Conservation (phyloP, 2,113 vertebrate genomes). For the Plectropomus leopardus region DNA sequence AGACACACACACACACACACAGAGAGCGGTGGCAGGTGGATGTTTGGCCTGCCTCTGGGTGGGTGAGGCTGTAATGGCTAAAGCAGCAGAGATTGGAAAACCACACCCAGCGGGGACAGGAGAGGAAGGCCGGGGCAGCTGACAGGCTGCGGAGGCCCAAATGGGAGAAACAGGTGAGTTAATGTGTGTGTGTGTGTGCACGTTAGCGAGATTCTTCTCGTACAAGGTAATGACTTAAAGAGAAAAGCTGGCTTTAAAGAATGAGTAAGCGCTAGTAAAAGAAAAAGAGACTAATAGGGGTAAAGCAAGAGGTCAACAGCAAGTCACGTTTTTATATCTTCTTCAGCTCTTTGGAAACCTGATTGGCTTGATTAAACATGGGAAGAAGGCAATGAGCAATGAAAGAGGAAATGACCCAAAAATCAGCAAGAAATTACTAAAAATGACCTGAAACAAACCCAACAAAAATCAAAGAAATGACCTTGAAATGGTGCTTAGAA, state of each 20-base stretch:
- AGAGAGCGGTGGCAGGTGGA: slow-evolving; percentile 54
- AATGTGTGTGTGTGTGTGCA: slow-evolving; percentile 15
- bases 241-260: slow-evolving; percentile 46
- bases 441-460: no score
- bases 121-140: slow-evolving; percentile 59
- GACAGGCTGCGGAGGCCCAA: slow-evolving; percentile 38
- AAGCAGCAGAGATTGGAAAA: slow-evolving; percentile 76
- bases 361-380: no score
- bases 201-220: slow-evolving; percentile 49
- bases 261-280: slow-evolving; percentile 54
- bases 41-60: slow-evolving; percentile 39
- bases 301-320: slow-evolving; percentile 51
- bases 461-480: no score
- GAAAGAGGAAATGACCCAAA: no score
- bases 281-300: slow-evolving; percentile 41
- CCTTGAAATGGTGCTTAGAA: no score
- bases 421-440: no score
- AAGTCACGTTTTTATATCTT: slow-evolving; percentile 36
- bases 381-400: no score
- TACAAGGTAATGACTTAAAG: slow-evolving; percentile 52
- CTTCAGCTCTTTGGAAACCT: no score
- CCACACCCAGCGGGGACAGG: slow-evolving; percentile 66
- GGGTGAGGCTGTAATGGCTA: slow-evolving; percentile 65
- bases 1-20: slow-evolving; percentile 5
- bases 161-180: slow-evolving; percentile 78